A percentile compares a stretch with the other conserved stretches of the same genome.
Evolutionary conservation across 1,140 invertebrate genomes (phyloP).

Genomic region (Hormaphis cornu): DNA sequence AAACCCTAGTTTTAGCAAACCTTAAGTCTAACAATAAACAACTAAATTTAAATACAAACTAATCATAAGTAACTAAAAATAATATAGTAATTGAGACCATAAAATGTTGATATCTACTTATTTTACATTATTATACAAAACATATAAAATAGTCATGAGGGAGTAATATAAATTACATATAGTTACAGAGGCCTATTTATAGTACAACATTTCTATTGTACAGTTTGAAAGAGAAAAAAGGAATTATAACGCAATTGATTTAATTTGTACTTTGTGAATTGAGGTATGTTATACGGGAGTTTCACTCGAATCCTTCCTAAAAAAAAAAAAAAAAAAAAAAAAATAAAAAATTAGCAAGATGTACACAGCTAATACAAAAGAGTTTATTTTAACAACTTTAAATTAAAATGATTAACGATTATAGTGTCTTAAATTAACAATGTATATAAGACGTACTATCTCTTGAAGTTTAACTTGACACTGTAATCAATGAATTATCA

Average conservation of each 20-base stretch:
- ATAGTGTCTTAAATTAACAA: too few relatives aligned
- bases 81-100: conserved; percentile 1
- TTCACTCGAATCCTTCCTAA: conserved; percentile 40
- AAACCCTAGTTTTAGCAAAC: background rate
- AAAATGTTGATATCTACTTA: background rate
- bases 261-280: conserved; percentile 6
- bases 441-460: too few relatives aligned
- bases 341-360: too few relatives aligned
- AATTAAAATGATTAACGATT: too few relatives aligned
- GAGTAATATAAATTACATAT: background rate
- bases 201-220: too few relatives aligned
- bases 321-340: conserved; percentile 33
- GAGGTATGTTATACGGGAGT: conserved; percentile 36
- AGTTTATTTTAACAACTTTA: too few relatives aligned
- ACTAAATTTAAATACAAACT: background rate
- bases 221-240: background rate
- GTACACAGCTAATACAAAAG: too few relatives aligned
- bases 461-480: too few relatives aligned
- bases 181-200: too few relatives aligned
- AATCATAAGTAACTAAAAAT: background rate
- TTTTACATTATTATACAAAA: background rate
- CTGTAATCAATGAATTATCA: too few relatives aligned
- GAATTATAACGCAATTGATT: background rate
- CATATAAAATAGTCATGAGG: background rate
- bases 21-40: background rate